Conservation (phyloP, 1,140 invertebrate species). For the Zaprionus davidi region DNA sequence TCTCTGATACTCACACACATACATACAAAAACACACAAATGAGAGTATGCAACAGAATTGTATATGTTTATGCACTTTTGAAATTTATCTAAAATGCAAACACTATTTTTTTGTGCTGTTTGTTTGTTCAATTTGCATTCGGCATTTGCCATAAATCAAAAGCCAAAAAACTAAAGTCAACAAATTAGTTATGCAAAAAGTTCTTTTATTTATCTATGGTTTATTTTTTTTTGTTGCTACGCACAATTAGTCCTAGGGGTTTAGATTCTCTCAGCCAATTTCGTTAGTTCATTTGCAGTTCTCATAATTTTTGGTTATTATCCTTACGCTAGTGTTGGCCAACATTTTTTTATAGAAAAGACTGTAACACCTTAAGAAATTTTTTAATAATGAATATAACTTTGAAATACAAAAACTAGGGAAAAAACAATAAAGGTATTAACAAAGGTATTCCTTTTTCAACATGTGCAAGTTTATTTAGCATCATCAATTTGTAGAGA, state of each 20-base stretch:
- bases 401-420: too few relatives aligned
- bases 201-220: slow-evolving; percentile 34
- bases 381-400: too few relatives aligned
- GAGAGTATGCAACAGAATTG: slow-evolving; percentile 26
- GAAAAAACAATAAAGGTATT: too few relatives aligned
- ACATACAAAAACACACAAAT: background rate
- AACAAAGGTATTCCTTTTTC: too few relatives aligned
- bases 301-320: background rate
- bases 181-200: slow-evolving; percentile 44
- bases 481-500: too few relatives aligned
- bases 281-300: slow-evolving; percentile 11
- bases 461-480: too few relatives aligned
- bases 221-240: slow-evolving; percentile 10
- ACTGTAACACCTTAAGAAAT: background rate
- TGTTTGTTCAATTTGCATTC: slow-evolving; percentile 31
- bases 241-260: slow-evolving; percentile 30
- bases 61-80: slow-evolving; percentile 34
- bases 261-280: slow-evolving; percentile 2
- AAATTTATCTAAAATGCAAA: slow-evolving; percentile 36
- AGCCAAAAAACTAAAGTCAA: slow-evolving; percentile 26
- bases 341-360: background rate
- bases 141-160: slow-evolving; percentile 40
- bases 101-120: slow-evolving; percentile 30
- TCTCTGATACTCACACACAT: too few relatives aligned
- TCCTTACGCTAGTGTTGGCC: background rate